These are phyloP conservation scores for Benitochromis conjunctus DNA, from an alignment of 2,113 vertebrate species.

Conservation along the genomic window DNA sequence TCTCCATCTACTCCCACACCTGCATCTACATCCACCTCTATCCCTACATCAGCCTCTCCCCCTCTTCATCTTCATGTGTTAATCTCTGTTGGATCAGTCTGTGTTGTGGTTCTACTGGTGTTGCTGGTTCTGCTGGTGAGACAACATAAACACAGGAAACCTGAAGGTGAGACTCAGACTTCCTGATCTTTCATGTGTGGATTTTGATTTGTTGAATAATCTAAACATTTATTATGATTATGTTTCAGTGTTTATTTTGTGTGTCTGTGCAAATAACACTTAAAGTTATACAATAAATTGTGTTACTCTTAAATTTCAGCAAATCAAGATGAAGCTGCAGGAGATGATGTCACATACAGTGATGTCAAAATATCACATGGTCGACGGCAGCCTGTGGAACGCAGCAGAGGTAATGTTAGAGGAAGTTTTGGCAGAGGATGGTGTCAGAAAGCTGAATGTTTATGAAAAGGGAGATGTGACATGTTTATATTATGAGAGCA, in stretches of 20 bases:
- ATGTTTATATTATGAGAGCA: rapidly evolving
- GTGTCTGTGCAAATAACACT: background rate
- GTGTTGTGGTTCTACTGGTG: too few relatives aligned
- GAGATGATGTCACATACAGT: background rate
- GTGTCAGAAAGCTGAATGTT: background rate
- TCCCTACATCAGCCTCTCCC: rapidly evolving
- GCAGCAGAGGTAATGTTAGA: rapidly evolving
- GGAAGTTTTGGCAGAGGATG: rapidly evolving
- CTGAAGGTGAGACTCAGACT: too few relatives aligned
- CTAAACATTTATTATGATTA: background rate
- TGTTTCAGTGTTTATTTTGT: rapidly evolving
- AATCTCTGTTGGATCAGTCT: too few relatives aligned
- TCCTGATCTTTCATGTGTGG: too few relatives aligned
- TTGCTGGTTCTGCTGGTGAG: too few relatives aligned
- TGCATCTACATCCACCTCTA: rapidly evolving
- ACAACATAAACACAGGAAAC: too few relatives aligned
- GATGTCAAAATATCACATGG: rapidly evolving
- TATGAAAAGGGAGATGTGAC: rapidly evolving
- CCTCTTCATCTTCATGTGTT: too few relatives aligned
- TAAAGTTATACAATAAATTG: rapidly evolving
- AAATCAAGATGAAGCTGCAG: background rate
- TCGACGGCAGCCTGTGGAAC: background rate
- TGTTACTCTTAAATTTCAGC: rapidly evolving
- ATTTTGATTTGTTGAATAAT: rapidly evolving
- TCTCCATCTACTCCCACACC: rapidly evolving